These are phyloP conservation scores for Agrypnia vestita DNA, from an alignment of 1,140 invertebrate species.

Conservation along the genomic window DNA sequence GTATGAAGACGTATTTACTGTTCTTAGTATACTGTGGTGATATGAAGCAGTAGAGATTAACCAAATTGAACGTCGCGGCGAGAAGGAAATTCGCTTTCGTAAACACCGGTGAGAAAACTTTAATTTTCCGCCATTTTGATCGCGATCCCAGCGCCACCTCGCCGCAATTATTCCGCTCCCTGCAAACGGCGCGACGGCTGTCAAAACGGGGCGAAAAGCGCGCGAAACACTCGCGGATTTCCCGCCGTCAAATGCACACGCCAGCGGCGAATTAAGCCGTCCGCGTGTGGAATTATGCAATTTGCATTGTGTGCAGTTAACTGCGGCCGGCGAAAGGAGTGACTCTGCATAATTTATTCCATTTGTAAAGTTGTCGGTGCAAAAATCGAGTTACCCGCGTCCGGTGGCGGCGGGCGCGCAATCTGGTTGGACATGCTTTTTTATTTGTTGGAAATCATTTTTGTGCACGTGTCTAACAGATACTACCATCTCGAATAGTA, in stretches of 20 bases:
- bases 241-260: slow-evolving; percentile 18
- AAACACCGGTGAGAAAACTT: background rate
- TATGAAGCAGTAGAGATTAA: too few species aligned
- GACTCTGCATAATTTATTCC: slow-evolving; percentile 3
- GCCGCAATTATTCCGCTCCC: background rate
- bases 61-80: too few species aligned
- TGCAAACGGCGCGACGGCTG: background rate
- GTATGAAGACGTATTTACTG: too few species aligned
- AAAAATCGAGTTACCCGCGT: too few species aligned
- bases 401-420: too few species aligned
- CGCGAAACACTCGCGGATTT: slow-evolving; percentile 13
- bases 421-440: too few species aligned
- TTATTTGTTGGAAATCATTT: too few species aligned
- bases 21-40: too few species aligned
- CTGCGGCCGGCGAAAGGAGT: background rate
- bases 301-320: slow-evolving; percentile 30
- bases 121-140: background rate
- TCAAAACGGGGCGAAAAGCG: slow-evolving; percentile 17
- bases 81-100: too few species aligned
- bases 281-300: slow-evolving; percentile 9
- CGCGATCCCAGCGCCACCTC: background rate
- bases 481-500: too few species aligned
- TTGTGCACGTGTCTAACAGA: too few species aligned
- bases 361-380: slow-evolving; percentile 4
- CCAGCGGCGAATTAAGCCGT: slow-evolving; percentile 11